Evolutionary conservation across 2,797 vertebrate species (phyloP), one percentile per base, ranked within the genome.

Genomic region (Pelodytes ibericus): DNA sequence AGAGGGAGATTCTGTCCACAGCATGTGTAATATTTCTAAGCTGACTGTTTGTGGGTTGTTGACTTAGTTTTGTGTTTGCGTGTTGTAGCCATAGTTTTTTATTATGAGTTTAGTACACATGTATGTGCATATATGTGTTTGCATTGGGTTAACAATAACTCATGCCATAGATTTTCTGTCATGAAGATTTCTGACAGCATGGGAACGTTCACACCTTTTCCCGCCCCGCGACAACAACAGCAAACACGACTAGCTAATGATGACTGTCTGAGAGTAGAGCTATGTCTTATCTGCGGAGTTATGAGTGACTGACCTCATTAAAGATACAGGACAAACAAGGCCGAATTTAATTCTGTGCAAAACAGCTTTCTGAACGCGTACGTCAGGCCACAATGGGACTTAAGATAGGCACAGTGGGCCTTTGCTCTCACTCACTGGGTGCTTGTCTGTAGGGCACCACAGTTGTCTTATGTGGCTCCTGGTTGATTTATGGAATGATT

Each of bases 81-180:
- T n/a, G n/a, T n/a, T n/a, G n/a, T n/a, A n/a, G n/a, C n/a, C n/a
- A n/a, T n/a, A n/a, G n/a, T n/a, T n/a, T n/a, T n/a, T n/a, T n/a
- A n/a, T n/a, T n/a, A n/a, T n/a, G n/a, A n/a, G n/a, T n/a, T n/a
- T n/a, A n/a, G n/a, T n/a, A n/a, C n/a, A n/a, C n/a, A n/a, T n/a
- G n/a, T n/a, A n/a, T n/a, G n/a, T n/a, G n/a, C n/a, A n/a, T n/a
- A n/a, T n/a, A n/a, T n/a, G n/a, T n/a, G n/a, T n/a, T n/a, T n/a
- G n/a, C n/a, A n/a, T n/a, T n/a, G n/a, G n/a, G n/a, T 53, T 53
- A 7, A 53, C n/a, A 53, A 53, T 53, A 53, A 53, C n/a, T 53
- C 49, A 53, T 16, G 20, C 2, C 7, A 20, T 9, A 53, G 49
- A 22, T 39, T 7, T 7, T 39, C 36, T 39, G 36, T 53, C 49